Evolutionary conservation across 2,888 invertebrate genomes (phyloP), one percentile per base, ranked within the genome.

Genomic region (Diachrysia chrysitis): DNA sequence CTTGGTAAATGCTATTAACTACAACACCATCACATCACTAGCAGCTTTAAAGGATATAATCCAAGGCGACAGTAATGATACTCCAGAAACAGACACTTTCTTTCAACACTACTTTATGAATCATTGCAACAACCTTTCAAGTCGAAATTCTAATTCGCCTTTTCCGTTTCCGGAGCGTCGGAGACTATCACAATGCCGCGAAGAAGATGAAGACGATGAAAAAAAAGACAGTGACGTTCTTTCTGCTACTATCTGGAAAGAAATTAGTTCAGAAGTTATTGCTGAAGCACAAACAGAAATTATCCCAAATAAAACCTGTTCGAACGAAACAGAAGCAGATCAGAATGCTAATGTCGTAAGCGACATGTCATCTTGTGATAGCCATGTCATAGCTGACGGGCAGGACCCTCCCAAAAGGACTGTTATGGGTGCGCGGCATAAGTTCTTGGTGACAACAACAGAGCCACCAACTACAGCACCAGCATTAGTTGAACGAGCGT

Each of bases 151-250:
- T 6, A 88, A 85, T 70, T 87, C 92, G 57, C 90, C 96, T 46
- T 94, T 96, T 77, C 94, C 96, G 1, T 96, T 95, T 82, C 93
- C 94, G 65, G 96, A 96, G 81, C 95, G 97, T 6, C 95, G 97
- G 35, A 96, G 98, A 16, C 90, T 98, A 74, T 98, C 98, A 3
- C 98, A 98, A 90, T 98, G 98, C 88, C 96, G 97, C 70, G 98
- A 98, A 88, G 98, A 98, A 92, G 98, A 98, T 83, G 98, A 98
- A 87, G 97, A 97, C 63, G 97, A 97, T 77, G 96, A 91, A 60
- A 93, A 87, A 60, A 93, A 92, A 82, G 93, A 94, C 37, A 71
- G 67, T 46, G 86, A 89, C 65, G 82, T 83, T 42, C 74, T 85
- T 10, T 79, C 84, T 14, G 82, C 86, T 3, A 73, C 71, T 32